phyloP scores from a whole-genome alignment of 2,888 invertebrate species.

The Dynastes grantii region DNA sequence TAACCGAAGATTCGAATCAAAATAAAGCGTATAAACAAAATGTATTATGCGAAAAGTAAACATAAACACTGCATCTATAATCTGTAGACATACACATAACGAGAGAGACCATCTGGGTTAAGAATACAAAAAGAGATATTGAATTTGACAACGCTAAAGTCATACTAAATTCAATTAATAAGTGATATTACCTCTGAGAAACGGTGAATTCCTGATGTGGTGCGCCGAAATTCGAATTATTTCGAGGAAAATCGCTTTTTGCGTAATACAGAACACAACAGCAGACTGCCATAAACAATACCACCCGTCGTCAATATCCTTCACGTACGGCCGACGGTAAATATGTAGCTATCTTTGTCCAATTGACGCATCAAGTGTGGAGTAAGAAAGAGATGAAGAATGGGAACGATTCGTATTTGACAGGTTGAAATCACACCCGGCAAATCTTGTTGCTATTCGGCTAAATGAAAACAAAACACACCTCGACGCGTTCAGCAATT shows the following conservation, averaged over 20 bases:
- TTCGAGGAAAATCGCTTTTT: constrained; percentile 62
- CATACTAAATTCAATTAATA: not conserved
- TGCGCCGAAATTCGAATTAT: constrained; percentile 52
- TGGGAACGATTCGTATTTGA: constrained; percentile 25
- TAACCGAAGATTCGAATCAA: not conserved
- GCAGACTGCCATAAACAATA: constrained; percentile 65
- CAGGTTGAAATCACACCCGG: constrained; percentile 44
- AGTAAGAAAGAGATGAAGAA: constrained; percentile 29
- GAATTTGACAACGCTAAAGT: constrained; percentile 29
- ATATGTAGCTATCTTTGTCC: constrained; percentile 13
- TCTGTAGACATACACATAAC: not conserved
- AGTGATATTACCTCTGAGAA: constrained; percentile 35
- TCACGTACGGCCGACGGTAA: constrained; percentile 55
- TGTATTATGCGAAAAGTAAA: constrained; percentile 44
- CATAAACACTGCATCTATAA: constrained; percentile 47
- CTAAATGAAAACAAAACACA: constrained; percentile 37
- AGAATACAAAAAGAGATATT: constrained; percentile 13
- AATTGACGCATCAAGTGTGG: not conserved
- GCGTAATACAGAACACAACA: constrained; percentile 64
- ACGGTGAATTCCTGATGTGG: constrained; percentile 17
- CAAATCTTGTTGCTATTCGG: constrained; percentile 47
- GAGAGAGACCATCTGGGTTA: constrained; percentile 44
- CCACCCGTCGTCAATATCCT: constrained; percentile 52
- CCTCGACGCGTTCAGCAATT: constrained; percentile 28
- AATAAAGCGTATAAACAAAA: constrained; percentile 35